Percentiles rank a stretch among this genome's conserved stretches.
Evolutionary conservation across 2,113 vertebrate genomes (phyloP).

Genomic region (Pipra filicauda): DNA sequence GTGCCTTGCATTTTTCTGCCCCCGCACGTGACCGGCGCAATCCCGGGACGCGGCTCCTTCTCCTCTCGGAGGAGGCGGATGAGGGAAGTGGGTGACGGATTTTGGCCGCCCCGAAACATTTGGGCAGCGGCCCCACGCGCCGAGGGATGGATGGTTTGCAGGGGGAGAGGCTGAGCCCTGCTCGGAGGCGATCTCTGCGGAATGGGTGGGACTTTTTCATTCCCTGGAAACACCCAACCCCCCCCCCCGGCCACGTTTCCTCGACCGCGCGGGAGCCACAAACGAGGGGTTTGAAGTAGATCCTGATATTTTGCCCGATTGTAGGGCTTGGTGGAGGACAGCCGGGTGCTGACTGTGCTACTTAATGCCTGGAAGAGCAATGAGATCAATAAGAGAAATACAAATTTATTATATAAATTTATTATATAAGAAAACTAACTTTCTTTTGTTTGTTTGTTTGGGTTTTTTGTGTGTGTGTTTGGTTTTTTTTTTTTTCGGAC

Average conservation of each 20-base stretch:
- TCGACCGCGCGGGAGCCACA: fast-evolving
- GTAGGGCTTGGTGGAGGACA: neutral
- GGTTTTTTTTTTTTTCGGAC: neutral
- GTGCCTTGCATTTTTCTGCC: constrained; percentile 21
- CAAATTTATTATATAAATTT: neutral
- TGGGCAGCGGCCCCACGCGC: fast-evolving
- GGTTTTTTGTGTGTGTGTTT: neutral
- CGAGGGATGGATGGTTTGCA: neutral
- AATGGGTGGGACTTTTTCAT: neutral
- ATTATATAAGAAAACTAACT: neutral
- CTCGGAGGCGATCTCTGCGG: fast-evolving
- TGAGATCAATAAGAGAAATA: fast-evolving
- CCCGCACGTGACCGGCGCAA: neutral
- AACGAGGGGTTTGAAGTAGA: neutral
- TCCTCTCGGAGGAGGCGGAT: neutral
- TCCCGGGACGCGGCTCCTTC: neutral
- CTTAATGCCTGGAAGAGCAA: neutral
- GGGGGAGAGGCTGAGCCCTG: neutral
- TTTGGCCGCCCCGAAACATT: neutral
- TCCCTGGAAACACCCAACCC: neutral
- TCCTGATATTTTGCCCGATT: neutral
- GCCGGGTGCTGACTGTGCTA: neutral
- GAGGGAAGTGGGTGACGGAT: neutral
- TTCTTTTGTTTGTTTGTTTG: fast-evolving
- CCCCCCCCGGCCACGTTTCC: fast-evolving